phyloP scores from a whole-genome alignment of 2,888 invertebrate species.

The Rotaria sp. region DNA sequence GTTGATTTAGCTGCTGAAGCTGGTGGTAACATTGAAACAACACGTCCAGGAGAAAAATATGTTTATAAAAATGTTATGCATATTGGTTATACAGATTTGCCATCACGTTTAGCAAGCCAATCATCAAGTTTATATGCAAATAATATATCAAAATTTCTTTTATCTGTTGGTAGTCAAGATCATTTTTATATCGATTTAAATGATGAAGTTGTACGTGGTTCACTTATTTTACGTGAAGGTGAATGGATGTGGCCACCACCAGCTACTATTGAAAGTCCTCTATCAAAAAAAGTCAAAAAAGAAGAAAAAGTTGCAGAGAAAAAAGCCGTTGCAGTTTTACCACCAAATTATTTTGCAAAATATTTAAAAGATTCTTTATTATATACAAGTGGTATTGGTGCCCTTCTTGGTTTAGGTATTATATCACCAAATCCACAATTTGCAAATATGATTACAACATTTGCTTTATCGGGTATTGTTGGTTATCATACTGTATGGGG shows the following conservation, averaged over 20 bases:
- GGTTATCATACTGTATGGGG: slow-evolving; percentile 87
- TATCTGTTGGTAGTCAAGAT: slow-evolving; percentile 69
- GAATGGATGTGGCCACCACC: slow-evolving; percentile 43
- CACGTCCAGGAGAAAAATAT: slow-evolving; percentile 68
- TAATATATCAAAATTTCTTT: slow-evolving; percentile 76
- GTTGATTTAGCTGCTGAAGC: slow-evolving; percentile 81
- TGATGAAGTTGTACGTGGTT: slow-evolving; percentile 78
- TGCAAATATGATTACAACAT: slow-evolving; percentile 76
- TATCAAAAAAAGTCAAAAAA: slow-evolving; percentile 45
- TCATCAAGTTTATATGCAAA: slow-evolving; percentile 80
- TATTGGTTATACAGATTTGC: slow-evolving; percentile 75
- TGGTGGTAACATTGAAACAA: slow-evolving; percentile 78
- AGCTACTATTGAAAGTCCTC: slow-evolving; percentile 46
- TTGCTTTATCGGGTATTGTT: slow-evolving; percentile 73
- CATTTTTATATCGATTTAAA: slow-evolving; percentile 72
- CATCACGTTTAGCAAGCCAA: slow-evolving; percentile 75
- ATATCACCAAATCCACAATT: slow-evolving; percentile 75
- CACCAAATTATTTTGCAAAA: slow-evolving; percentile 14
- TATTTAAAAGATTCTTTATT: slow-evolving; percentile 57
- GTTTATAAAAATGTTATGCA: slow-evolving; percentile 73
- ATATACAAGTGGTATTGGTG: slow-evolving; percentile 50
- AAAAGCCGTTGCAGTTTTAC: background rate
- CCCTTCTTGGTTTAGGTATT: slow-evolving; percentile 60
- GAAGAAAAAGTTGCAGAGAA: background rate
- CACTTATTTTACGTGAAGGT: slow-evolving; percentile 66